Base-by-base conservation (phyloP, 2,888 invertebrate species). In the Deladenus siricidicola region DNA sequence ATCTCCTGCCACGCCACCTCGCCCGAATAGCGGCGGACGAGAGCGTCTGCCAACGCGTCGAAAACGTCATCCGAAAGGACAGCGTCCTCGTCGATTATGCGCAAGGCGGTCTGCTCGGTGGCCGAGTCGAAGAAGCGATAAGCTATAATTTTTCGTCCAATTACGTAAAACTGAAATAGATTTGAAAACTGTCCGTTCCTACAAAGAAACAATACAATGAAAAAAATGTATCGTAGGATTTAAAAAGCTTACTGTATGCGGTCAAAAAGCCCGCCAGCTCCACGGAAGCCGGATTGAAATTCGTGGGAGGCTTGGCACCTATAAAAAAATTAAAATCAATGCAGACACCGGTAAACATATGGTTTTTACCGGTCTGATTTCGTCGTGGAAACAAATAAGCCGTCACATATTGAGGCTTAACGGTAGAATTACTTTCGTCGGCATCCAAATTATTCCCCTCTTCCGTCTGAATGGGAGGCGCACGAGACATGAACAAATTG, bases 241-340 rank as follows among this genome's bases (percentile, higher is more conserved):
- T 10, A 10, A 6, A 34, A 21, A 45, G 45, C 64, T 61, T 66
- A 72, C 77, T 74, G 63, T 78, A 78, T 3, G 74, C 64, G 6
- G 77, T 74, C 17, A 78, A 57, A 59, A 74, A 72, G 3, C 78
- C 78, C 3, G 75, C 76, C n/a, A 78, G 62, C 60, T 78, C 78
- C 53, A 70, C 65, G 0, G 78, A 72, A 8, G 78, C 78, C 2
- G 78, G 77, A 63, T 70, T 72, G 67, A 78, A 78, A 52, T 43
- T 55, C 1, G 55, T 55, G 6, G 55, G n/a, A 4, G 55, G 55
- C 23, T 55, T 55, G 1, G 55, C 55, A 19, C 55, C 55, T 50
- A 29, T 6, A 50, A 47, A 26, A 47, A 10, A 47, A 8, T 6
- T 47, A 42, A 42, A 17, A n/a, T n/a, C 42, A 42, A 17, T 17